phyloP scores from a whole-genome alignment of 2,113 vertebrate genomes.

The Gadus macrocephalus region DNA sequence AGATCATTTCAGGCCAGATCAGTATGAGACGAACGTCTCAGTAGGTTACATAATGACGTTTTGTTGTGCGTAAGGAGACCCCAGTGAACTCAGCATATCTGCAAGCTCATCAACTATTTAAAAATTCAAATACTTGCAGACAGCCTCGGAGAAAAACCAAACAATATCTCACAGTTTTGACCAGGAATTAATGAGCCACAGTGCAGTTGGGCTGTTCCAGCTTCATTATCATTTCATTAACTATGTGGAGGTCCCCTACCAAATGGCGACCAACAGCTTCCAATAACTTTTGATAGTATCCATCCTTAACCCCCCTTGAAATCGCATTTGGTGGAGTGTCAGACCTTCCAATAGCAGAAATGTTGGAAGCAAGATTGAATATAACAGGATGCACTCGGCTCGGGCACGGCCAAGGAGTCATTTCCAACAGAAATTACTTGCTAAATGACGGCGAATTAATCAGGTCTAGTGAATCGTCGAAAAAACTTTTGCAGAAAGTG shows the following conservation, averaged over 20 bases:
- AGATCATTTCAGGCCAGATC: too few species aligned
- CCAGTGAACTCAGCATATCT: not conserved
- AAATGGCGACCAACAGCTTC: constrained; percentile 1
- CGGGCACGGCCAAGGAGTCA: too few species aligned
- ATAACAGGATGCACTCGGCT: too few species aligned
- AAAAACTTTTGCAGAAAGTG: too few species aligned
- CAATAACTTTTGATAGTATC: constrained; percentile 17
- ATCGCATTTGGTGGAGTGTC: too few species aligned
- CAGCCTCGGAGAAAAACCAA: not conserved
- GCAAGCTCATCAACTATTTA: not conserved
- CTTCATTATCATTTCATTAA: not conserved
- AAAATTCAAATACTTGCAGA: not conserved
- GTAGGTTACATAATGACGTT: not conserved
- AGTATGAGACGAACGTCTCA: too few species aligned
- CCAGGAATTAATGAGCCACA: not conserved
- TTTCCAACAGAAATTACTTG: too few species aligned
- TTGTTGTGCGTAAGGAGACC: not conserved
- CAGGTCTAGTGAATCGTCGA: too few species aligned
- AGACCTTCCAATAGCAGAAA: too few species aligned
- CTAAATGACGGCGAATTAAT: too few species aligned
- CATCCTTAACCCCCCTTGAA: too few species aligned
- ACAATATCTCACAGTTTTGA: not conserved
- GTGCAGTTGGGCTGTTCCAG: not conserved
- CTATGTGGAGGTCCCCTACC: not conserved
- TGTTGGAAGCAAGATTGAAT: too few species aligned